These are phyloP conservation scores for Zonotrichia albicollis DNA, from an alignment of 2,797 vertebrate genomes.

Conservation along the genomic window DNA sequence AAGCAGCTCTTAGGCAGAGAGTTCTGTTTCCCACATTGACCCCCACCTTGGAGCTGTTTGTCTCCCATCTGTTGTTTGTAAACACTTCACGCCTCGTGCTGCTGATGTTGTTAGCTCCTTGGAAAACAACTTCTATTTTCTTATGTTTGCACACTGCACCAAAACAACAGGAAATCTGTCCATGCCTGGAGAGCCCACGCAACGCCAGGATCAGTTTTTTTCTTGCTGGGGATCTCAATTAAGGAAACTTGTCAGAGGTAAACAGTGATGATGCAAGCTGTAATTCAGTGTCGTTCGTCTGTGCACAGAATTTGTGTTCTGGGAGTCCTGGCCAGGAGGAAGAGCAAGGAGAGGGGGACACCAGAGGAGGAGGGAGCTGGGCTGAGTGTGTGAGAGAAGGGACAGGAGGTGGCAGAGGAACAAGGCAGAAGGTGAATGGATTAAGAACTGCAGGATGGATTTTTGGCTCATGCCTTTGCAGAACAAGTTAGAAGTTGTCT, in stretches of 20 bases:
- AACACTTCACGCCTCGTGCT: conserved; percentile 21
- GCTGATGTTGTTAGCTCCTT: conserved; percentile 33
- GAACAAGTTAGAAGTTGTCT: background rate
- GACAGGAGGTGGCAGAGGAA: background rate
- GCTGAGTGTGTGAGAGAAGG: background rate
- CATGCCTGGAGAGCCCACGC: background rate
- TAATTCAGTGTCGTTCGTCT: background rate
- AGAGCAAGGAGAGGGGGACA: background rate
- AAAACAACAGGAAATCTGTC: conserved; percentile 32
- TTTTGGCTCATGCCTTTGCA: background rate
- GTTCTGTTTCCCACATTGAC: background rate
- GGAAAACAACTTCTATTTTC: conserved; percentile 28
- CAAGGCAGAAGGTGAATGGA: background rate
- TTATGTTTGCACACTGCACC: background rate
- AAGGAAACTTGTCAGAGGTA: background rate
- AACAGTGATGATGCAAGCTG: background rate
- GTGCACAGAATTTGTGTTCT: background rate
- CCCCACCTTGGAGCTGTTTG: conserved; percentile 15
- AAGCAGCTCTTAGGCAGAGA: background rate
- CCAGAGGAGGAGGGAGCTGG: background rate
- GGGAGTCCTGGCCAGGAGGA: background rate
- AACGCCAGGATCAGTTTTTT: background rate
- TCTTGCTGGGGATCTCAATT: background rate
- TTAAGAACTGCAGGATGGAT: background rate
- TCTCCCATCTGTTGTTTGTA: conserved; percentile 61